Percentiles rank a stretch among this genome's conserved stretches.
phyloP scores from a whole-genome alignment of 2,888 invertebrate genomes.

The Epicampocera succincta region DNA sequence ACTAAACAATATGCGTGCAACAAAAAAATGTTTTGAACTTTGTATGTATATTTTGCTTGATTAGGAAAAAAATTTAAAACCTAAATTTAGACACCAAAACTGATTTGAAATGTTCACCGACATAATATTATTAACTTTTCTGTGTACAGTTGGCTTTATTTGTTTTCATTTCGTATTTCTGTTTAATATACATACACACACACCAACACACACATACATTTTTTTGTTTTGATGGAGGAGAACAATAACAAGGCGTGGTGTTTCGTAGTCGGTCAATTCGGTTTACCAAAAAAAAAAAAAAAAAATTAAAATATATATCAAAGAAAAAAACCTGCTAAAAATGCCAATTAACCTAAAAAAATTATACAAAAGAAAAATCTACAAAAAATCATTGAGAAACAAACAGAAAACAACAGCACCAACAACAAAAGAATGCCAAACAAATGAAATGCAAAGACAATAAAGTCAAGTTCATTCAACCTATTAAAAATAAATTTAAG shows the following conservation, averaged over 20 bases:
- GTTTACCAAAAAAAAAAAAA: slow-evolving; percentile 29
- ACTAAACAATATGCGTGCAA: slow-evolving; percentile 73
- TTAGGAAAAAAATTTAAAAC: slow-evolving; percentile 27
- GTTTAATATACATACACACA: background rate
- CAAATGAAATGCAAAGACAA: slow-evolving; percentile 60
- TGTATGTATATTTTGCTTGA: slow-evolving; percentile 10
- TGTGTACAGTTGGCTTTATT: slow-evolving; percentile 27
- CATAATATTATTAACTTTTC: slow-evolving; percentile 62
- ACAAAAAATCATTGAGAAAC: slow-evolving; percentile 28
- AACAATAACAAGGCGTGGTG: slow-evolving; percentile 68
- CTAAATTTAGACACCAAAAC: slow-evolving; percentile 64
- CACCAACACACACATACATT: background rate
- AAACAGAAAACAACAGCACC: slow-evolving; percentile 17
- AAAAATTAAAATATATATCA: slow-evolving; percentile 21
- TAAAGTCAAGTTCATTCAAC: slow-evolving; percentile 69
- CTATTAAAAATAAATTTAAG: slow-evolving; percentile 16
- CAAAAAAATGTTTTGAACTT: slow-evolving; percentile 70
- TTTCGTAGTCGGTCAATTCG: slow-evolving; percentile 51
- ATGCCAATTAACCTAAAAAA: slow-evolving; percentile 72
- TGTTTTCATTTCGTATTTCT: slow-evolving; percentile 31
- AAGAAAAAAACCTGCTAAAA: slow-evolving; percentile 70
- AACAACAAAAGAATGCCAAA: slow-evolving; percentile 48
- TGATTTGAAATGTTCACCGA: slow-evolving; percentile 66
- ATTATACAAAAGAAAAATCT: slow-evolving; percentile 51
- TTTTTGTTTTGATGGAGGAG: slow-evolving; percentile 42